These are phyloP conservation scores for Copsychus sechellarum DNA, from an alignment of 2,113 vertebrate genomes.

Conservation along the genomic window DNA sequence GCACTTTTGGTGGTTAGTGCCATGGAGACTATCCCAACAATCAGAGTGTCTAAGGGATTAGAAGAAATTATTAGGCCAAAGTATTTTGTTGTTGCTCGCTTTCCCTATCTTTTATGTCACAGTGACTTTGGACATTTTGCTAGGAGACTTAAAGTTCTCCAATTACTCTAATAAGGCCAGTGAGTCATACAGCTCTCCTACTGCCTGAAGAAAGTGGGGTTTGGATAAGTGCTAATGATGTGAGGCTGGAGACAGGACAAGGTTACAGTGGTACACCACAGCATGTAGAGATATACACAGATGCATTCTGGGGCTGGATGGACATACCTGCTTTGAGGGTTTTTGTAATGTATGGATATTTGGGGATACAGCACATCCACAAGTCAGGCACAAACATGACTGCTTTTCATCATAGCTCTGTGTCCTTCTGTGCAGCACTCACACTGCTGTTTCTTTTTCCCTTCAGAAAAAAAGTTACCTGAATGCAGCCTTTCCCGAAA, in stretches of 20 bases:
- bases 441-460: neutral
- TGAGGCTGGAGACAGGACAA: neutral
- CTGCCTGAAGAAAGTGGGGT: neutral
- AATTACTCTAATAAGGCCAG: conserved; percentile 21
- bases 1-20: conserved; percentile 34
- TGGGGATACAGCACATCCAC: neutral
- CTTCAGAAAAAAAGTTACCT: neutral
- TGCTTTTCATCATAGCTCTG: neutral
- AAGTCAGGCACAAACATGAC: neutral
- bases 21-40: conserved; percentile 43
- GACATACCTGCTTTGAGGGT: neutral
- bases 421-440: neutral
- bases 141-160: conserved; percentile 25
- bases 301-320: neutral
- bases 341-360: neutral
- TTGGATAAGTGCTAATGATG: neutral
- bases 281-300: neutral
- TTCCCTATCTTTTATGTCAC: conserved; percentile 38
- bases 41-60: neutral
- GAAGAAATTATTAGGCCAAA: conserved; percentile 26
- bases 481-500: neutral
- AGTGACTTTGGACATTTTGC: conserved; percentile 41
- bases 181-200: conserved; percentile 24
- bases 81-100: conserved; percentile 10
- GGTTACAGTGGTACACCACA: neutral